Evolutionary conservation across 2,888 invertebrate genomes (phyloP).

Genomic region (Amblyjoppa proteus): DNA sequence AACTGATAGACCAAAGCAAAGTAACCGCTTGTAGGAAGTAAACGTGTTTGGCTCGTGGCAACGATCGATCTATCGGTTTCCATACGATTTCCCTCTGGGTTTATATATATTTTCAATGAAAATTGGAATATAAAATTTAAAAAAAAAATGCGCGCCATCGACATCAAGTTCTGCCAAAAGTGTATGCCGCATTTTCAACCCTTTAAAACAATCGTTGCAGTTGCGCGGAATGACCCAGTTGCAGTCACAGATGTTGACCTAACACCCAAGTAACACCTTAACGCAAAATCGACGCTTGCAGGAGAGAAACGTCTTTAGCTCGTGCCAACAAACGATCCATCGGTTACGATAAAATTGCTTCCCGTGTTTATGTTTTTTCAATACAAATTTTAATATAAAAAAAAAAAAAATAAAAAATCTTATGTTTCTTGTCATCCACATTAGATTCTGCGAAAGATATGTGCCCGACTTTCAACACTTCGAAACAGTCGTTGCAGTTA

Average conservation of each 20-base stretch:
- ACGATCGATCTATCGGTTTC: constrained; percentile 62
- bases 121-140: too few species aligned
- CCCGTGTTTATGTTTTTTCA: constrained; percentile 18
- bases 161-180: not conserved
- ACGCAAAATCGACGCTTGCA: constrained; percentile 53
- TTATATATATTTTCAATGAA: not conserved
- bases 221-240: too few species aligned
- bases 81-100: constrained; percentile 40
- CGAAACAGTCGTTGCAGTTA: not conserved
- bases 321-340: constrained; percentile 65
- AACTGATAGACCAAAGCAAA: constrained; percentile 25
- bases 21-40: constrained; percentile 50
- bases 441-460: too few species aligned
- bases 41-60: constrained; percentile 60
- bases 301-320: constrained; percentile 58
- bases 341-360: constrained; percentile 51
- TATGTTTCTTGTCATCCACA: too few species aligned
- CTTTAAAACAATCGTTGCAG: constrained; percentile 29
- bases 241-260: not conserved
- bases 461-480: too few species aligned
- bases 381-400: too few species aligned
- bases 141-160: too few species aligned
- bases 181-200: not conserved
- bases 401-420: too few species aligned
- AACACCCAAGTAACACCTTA: constrained; percentile 35